These are phyloP conservation scores for Mycetomoellerius zeteki DNA, from an alignment of 1,140 invertebrate genomes.

Conservation along the genomic window DNA sequence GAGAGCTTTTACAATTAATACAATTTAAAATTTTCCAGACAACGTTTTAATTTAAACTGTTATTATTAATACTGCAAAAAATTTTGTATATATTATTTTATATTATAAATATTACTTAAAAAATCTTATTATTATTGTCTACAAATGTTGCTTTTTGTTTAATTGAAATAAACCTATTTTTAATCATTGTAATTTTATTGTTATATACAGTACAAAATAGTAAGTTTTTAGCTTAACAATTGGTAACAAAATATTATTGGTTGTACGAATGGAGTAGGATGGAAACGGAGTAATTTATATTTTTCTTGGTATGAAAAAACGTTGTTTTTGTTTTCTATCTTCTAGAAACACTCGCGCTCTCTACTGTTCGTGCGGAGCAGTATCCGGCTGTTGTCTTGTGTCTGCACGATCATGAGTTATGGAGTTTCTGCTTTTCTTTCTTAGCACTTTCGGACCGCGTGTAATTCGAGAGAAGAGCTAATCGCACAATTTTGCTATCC, in stretches of 20 bases:
- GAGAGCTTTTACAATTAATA: neutral
- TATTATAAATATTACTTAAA: neutral
- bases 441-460: neutral
- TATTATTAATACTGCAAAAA: neutral
- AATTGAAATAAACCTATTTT: neutral
- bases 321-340: constrained; percentile 7
- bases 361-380: constrained; percentile 1
- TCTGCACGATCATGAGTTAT: constrained; percentile 44
- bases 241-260: constrained; percentile 5
- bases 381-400: constrained; percentile 29
- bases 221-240: constrained; percentile 4
- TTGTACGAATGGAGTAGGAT: neutral
- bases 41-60: neutral
- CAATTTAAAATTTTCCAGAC: neutral
- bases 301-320: neutral
- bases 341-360: constrained; percentile 6
- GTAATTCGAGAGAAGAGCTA: constrained; percentile 29
- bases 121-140: neutral
- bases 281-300: constrained; percentile 2
- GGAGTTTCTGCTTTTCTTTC: constrained; percentile 1
- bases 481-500: constrained; percentile 17
- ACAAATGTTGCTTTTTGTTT: neutral
- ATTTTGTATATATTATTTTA: neutral
- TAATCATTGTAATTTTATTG: neutral
- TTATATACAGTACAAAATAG: neutral